Evolutionary conservation across 2,797 vertebrate species (phyloP), one percentile per base, ranked within the genome.

Genomic region (Trematomus bernacchii): DNA sequence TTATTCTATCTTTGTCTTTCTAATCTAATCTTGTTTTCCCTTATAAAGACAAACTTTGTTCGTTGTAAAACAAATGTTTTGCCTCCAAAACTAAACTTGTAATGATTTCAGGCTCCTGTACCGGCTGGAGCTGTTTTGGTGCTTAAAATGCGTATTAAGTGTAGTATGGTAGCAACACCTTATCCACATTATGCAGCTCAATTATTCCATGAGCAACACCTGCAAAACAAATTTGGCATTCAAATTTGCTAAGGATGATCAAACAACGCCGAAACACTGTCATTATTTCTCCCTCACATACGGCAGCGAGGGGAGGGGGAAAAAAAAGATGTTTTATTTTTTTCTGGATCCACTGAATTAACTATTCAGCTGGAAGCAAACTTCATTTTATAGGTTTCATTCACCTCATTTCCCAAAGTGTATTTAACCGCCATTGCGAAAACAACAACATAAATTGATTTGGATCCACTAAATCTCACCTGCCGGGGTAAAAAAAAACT

Each of bases 171-270:
- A 93, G 93, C 93, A 91, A 92, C 94, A 93, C 93, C 94, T 95
- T 95, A 86, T 92, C 89, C 94, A 91, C 94, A 96, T 96, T 96
- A 95, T 93, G 91, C 94, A 91, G 92, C 91, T 93, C 92, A 94
- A 94, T 94, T 94, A 95, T 95, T 95, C 92, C 92, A 93, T 91
- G 93, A 92, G 94, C 93, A 96, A 95, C 95, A 96, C 95, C 95
- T 96, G 95, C 95, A 93, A 94, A 95, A 95, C 93, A 95, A 95
- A 96, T 95, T 95, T 95, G 94, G 93, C 94, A 94, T 95, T 94
- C 92, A 93, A 94, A 95, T 96, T 94, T 94, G 94, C 92, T 88
- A 93, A 94, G 92, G 93, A 95, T 94, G 94, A 95, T 95, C 94
- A 96, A 95, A 95, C 95, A 94, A 94, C 91, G 86, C 86, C 87